A percentile compares a stretch with the other conserved stretches of the same genome.
Conservation (phyloP, 2,888 invertebrate genomes). For the Leptinotarsa haldemani region DNA sequence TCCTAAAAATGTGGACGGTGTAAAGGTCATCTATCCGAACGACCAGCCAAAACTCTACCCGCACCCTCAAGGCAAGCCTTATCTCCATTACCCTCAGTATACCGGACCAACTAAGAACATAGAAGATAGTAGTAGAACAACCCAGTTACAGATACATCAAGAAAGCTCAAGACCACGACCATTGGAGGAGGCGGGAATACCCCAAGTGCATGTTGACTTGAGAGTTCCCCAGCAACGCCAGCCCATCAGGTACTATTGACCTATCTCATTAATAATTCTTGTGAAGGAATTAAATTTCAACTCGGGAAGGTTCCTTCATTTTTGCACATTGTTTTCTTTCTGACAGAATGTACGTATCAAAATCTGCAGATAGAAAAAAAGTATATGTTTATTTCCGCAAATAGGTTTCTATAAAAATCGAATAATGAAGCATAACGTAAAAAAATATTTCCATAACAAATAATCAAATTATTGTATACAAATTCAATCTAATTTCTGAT, state of each 20-base stretch:
- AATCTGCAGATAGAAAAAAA: no score
- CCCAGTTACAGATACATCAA: slow-evolving; percentile 61
- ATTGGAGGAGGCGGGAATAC: slow-evolving; percentile 57
- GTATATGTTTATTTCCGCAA: no score
- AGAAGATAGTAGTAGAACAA: slow-evolving; percentile 56
- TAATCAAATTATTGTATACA: no score
- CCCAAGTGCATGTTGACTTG: slow-evolving; percentile 50
- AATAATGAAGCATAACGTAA: no score
- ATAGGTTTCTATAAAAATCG: no score
- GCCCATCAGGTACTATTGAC: slow-evolving; percentile 38
- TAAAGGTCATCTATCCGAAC: slow-evolving; percentile 42
- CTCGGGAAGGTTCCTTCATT: no score
- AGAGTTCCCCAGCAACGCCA: slow-evolving; percentile 50
- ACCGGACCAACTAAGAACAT: slow-evolving; percentile 51
- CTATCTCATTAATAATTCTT: not conserved
- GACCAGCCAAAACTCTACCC: slow-evolving; percentile 46
- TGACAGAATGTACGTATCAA: no score
- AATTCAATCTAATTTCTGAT: no score
- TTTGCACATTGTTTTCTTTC: no score
- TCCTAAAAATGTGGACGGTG: slow-evolving; percentile 42
- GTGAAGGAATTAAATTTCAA: no score
- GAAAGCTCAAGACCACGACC: slow-evolving; percentile 51
- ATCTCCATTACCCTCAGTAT: slow-evolving; percentile 57
- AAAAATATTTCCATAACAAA: no score
- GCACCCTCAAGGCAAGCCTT: slow-evolving; percentile 23